phyloP scores from a whole-genome alignment of 2,888 invertebrate genomes.

The Macrophya annulata region DNA sequence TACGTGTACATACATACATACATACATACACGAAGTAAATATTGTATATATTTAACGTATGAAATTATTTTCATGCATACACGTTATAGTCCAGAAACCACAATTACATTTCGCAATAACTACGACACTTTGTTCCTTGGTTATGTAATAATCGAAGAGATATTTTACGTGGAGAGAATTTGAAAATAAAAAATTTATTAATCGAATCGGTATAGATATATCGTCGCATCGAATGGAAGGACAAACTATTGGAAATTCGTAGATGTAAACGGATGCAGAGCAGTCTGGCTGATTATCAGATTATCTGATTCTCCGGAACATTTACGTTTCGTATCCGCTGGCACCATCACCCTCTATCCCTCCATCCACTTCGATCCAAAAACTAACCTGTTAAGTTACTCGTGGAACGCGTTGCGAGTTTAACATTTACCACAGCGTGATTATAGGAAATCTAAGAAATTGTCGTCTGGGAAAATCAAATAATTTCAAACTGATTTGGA shows the following conservation, averaged over 20 bases:
- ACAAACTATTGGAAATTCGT: constrained; percentile 71
- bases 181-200: too few relatives aligned
- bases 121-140: too few relatives aligned
- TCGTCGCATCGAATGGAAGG: neutral
- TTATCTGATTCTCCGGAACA: constrained; percentile 76
- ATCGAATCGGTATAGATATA: too few relatives aligned
- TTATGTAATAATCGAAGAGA: too few relatives aligned
- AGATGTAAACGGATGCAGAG: constrained; percentile 70
- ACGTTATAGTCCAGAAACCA: too few relatives aligned
- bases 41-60: too few relatives aligned
- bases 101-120: too few relatives aligned
- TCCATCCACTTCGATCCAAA: constrained; percentile 51
- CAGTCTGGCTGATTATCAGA: constrained; percentile 78
- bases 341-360: constrained; percentile 67
- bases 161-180: too few relatives aligned
- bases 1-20: too few relatives aligned
- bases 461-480: neutral
- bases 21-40: too few relatives aligned
- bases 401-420: constrained; percentile 59
- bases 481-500: neutral
- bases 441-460: constrained; percentile 25
- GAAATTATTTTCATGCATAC: too few relatives aligned
- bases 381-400: constrained; percentile 59
- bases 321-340: constrained; percentile 73
- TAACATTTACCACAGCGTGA: constrained; percentile 34